Percentiles rank a stretch among this genome's conserved stretches.
phyloP scores from a whole-genome alignment of 2,888 invertebrate genomes.

The Ophion ellenae region DNA sequence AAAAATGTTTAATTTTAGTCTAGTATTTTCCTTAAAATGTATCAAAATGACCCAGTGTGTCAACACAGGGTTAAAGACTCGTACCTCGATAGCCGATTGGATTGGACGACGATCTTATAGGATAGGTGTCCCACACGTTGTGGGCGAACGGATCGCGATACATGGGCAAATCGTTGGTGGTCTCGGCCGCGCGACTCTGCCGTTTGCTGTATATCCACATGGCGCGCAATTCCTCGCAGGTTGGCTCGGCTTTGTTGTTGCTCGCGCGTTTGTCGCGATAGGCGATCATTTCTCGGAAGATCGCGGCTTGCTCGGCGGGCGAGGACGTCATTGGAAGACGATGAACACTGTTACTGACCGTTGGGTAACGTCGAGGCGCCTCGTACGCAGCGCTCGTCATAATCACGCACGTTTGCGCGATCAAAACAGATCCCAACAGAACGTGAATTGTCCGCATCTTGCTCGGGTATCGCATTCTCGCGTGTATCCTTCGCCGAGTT shows the following conservation, averaged over 20 bases:
- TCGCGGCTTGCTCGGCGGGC: conserved; percentile 59
- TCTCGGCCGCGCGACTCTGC: conserved; percentile 93
- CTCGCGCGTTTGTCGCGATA: conserved; percentile 74
- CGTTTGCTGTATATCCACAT: conserved; percentile 97
- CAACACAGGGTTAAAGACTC: neutral
- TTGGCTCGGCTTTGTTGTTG: conserved; percentile 88
- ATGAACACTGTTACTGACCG: neutral
- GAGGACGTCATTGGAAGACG: conserved; percentile 36
- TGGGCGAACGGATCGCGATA: conserved; percentile 92
- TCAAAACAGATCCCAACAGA: conserved; percentile 62
- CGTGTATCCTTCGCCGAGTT: neutral
- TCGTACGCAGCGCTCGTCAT: conserved; percentile 35
- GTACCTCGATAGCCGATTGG: conserved; percentile 77
- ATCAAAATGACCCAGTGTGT: neutral
- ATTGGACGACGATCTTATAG: conserved; percentile 75
- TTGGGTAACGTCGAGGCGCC: conserved; percentile 9
- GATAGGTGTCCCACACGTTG: conserved; percentile 92
- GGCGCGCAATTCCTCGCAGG: conserved; percentile 93
- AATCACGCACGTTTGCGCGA: conserved; percentile 58
- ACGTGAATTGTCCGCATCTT: conserved; percentile 64
- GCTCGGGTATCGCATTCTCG: neutral
- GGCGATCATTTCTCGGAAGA: conserved; percentile 67
- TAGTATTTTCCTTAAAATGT: neutral
- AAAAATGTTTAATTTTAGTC: neutral
- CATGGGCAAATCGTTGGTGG: conserved; percentile 93